Evolutionary conservation across 2,888 invertebrate species (phyloP), one percentile per base, ranked within the genome.

Genomic region (Baccha elongata): DNA sequence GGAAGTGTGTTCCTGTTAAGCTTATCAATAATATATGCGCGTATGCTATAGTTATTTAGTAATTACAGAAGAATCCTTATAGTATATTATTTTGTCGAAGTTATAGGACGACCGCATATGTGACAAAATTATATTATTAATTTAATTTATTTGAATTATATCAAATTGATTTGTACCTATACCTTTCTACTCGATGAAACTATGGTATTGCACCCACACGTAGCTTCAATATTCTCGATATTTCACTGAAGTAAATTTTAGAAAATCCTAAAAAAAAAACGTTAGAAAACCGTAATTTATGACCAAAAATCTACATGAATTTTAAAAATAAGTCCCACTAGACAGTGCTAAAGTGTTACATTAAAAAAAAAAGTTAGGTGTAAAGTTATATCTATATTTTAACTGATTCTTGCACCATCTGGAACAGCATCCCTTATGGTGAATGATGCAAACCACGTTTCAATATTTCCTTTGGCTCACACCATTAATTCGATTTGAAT

Each of bases 401-500:
- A 67, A 46, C 42, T 10, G 10, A 23, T 21, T 26, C 44, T 13
- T 1, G 32, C 55, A 81, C 67, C 81, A 81, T 71, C 81, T 81
- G 76, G 69, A 35, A 32, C 11, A 29, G 23, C 13, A 26, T 15
- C 64, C 55, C 13, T 44, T 44, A n/a, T 58, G 1, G 58, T 48
- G 32, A 44, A 50, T 8, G 69, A 55, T 71, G 46, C 40, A 53
- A 71, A 60, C 76, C 76, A 75, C 80, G 69, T 81, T 75, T 60
- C 80, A 75, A 81, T 81, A 81, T 76, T 62, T 62, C 53, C 46
- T 53, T 53, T 50, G 19, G 71, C 26, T 32, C n/a, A 40, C 40
- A 60, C 71, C 76, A 81, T 76, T 81, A 81, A 81, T 76, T 76
- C 76, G 71, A 81, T 81, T 81, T 81, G 81, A 81, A 76, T 76